Base-by-base conservation (phyloP, 2,113 vertebrate genomes). In the Apteryx mantelli region DNA sequence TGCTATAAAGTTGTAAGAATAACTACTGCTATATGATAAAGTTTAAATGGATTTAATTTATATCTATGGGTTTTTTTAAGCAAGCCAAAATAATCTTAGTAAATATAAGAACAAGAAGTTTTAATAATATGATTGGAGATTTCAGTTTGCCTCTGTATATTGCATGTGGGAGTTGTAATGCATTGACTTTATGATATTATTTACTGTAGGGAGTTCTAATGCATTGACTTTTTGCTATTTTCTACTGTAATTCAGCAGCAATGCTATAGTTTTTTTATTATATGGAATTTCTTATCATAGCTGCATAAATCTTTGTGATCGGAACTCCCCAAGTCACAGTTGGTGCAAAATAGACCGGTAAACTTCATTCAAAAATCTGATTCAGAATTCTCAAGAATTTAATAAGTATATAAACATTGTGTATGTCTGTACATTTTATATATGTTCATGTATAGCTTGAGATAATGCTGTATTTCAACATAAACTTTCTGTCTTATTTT, bases 81-180 rank as follows among this genome's bases (percentile, higher is more conserved):
- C 78, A 74, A 94, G 94, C 94, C 95, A 95, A 93, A 97, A 42
- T 92, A 87, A 93, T 94, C 91, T 93, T 88, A 95, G 48, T 56
- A 87, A 89, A 88, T 95, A 26, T 94, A 94, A 94, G 91, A 95
- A 91, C 69, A 82, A 73, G 55, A 89, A 91, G 76, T 93, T 95
- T 86, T 91, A 75, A 83, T 95, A 84, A 78, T 80, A 36, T 83
- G 82, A 77, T 83, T 85, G 87, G 89, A 91, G 75, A 70, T 63
- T 93, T 74, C 38, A 66, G 68, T 91, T 85, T 91, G 50, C 22
- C 53, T 94, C 53, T 91, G 73, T 80, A 8, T 40, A 13, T 83
- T 64, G 79, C 14, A 5, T 32, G 85, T 93, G 85, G 89, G 94
- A 94, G 85, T 95, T 96, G 10, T 89, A 48, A 79, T 83, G 22